Conservation (phyloP, 2,888 invertebrate genomes). For the Parthenolecanium corni region DNA sequence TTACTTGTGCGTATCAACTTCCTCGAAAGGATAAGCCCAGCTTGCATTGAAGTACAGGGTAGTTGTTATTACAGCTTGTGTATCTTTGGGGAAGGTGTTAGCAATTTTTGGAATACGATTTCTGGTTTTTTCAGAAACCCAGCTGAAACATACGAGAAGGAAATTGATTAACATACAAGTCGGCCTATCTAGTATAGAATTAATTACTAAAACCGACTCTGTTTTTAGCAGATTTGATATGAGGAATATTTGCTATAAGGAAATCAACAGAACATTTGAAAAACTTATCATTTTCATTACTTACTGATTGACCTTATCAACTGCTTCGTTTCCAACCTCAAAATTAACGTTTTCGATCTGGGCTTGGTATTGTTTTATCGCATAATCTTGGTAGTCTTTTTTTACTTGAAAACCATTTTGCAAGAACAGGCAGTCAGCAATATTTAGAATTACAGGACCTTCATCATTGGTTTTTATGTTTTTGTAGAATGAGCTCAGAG, state of each 20-base stretch:
- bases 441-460: conserved; percentile 18
- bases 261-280: too few species aligned
- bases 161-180: too few species aligned
- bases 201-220: too few species aligned
- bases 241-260: too few species aligned
- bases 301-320: background rate
- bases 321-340: background rate
- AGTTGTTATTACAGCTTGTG: conserved; percentile 52
- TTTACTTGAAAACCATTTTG: conserved; percentile 29
- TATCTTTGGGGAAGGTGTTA: conserved; percentile 36
- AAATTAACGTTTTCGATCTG: conserved; percentile 32
- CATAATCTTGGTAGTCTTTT: conserved; percentile 29
- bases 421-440: conserved; percentile 32
- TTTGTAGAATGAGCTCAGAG: conserved; percentile 26
- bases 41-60: conserved; percentile 60
- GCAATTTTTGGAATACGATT: background rate
- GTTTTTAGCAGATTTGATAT: too few species aligned
- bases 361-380: conserved; percentile 28
- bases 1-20: too few species aligned
- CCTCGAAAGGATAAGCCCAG: too few species aligned
- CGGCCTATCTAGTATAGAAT: too few species aligned
- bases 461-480: background rate
- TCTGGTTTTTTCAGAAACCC: background rate
- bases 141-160: background rate
- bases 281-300: background rate